Conservation (phyloP, 30 jellyfish, hydroid and myxozoan species). For the Hydractinia symbiolongicarpus region DNA sequence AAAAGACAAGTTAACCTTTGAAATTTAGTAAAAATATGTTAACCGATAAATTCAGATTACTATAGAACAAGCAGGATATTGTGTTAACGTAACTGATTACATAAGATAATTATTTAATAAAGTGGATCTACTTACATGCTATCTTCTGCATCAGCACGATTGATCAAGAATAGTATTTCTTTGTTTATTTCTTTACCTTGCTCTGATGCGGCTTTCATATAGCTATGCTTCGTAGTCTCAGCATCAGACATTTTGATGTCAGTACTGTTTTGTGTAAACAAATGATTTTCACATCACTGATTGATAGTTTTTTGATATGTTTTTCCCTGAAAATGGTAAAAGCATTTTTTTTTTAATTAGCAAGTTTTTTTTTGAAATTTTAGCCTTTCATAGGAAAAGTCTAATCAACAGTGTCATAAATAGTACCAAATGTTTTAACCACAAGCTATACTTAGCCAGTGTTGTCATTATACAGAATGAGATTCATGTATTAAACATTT, state of each 20-base stretch:
- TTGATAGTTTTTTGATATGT: background rate
- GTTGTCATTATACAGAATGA: no score
- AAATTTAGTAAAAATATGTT: no score
- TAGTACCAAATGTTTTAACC: no score
- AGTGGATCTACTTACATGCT: constrained; percentile 27
- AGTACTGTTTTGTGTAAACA: background rate
- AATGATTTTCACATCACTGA: background rate
- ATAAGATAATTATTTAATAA: background rate
- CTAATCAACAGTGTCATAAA: no score
- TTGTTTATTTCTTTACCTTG: constrained; percentile 36
- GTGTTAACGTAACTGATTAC: no score
- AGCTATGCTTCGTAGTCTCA: constrained; percentile 39
- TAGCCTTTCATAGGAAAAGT: no score
- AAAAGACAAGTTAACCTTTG: no score
- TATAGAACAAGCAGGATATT: no score
- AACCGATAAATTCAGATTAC: no score
- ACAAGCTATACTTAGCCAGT: no score
- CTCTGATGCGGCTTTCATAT: constrained; percentile 38
- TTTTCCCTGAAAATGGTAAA: background rate
- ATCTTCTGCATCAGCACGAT: constrained; percentile 47
- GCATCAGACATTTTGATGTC: constrained; percentile 63
- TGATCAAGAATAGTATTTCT: constrained; percentile 48
- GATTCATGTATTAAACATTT: no score
- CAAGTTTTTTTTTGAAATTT: background rate
- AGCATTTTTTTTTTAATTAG: background rate